Base-by-base conservation (phyloP, 2,888 invertebrate genomes). In the Drosophila multiciliata region DNA sequence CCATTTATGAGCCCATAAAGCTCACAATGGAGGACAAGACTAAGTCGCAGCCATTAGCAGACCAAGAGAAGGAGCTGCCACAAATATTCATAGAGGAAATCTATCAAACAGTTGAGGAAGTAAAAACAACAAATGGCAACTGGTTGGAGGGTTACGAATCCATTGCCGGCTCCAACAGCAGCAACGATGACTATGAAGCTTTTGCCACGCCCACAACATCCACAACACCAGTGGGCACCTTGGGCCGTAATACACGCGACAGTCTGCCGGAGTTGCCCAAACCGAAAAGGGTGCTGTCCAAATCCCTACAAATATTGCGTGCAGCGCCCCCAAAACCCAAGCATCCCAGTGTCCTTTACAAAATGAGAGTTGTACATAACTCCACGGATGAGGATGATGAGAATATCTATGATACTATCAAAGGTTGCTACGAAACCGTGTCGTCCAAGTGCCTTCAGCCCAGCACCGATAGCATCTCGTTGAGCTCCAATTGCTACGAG, bases 401-500 rank as follows among this genome's bases (percentile, higher is more conserved):
- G 76, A 95, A 95, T 80, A 95, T 95, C 74, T 95, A 95, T 80
- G 95, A 95, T 73, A 95, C 95, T 1, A 95, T 95, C 70, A 95
- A 95, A 82, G 94, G 94, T 38, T 91, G 91, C 71, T 92, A 93
- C 63, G 93, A 93, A 54, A 85, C 90, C 12, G 54, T 92, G 59
- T 26, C 69, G 50, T 54, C 75, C 42, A 57, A 81, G 77, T 58
- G 71, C 80, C 8, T 15, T 68, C 87, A 40, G 5, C 20, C 48
- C 48, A 55, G 35, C 59, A 92, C 68, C 7, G 85, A 87, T 50
- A 83, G 80, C 54, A 74, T 91, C n/a, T 93, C 93, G 0, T 38
- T 93, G 15, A 83, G 80, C 17, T 93, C 93, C 32, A 93, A 93
- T 66, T 92, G 92, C 71, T 93, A 93, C 65, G 93, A 93, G 73